A percentile compares a stretch with the other conserved stretches of the same genome.
These are phyloP conservation scores for Eidolon helvum DNA, from an alignment of 2,113 vertebrate species.

Conservation along the genomic window DNA sequence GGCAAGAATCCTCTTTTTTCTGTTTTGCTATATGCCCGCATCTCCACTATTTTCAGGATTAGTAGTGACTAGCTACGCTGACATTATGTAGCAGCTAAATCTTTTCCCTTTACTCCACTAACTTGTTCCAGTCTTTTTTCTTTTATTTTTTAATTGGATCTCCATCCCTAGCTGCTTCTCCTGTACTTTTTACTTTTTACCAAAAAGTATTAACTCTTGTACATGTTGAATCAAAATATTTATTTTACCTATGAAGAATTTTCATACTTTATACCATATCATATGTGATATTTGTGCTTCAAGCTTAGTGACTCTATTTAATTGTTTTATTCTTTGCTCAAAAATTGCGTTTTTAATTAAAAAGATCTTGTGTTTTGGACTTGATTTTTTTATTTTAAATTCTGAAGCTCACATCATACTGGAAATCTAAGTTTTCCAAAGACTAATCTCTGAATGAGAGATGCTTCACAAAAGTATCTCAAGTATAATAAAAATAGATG, in stretches of 20 bases:
- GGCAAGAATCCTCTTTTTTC: not conserved
- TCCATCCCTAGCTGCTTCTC: not conserved
- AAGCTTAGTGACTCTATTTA: not conserved
- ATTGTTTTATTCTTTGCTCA: not conserved
- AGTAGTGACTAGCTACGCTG: not conserved
- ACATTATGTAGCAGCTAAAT: not conserved
- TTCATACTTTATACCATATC: not conserved
- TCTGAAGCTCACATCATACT: not conserved
- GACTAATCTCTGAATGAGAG: not conserved
- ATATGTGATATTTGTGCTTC: not conserved
- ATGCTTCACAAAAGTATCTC: not conserved
- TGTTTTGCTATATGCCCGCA: not conserved
- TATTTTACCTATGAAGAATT: not conserved
- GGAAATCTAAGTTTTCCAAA: not conserved
- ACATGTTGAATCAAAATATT: not conserved
- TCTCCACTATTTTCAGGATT: not conserved
- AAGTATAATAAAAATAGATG: not conserved
- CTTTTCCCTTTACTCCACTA: not conserved
- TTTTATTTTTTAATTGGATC: not conserved
- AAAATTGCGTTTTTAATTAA: not conserved
- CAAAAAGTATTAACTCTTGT: not conserved
- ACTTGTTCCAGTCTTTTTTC: not conserved
- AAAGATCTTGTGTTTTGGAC: not conserved
- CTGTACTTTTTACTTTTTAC: not conserved
- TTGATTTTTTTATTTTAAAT: not conserved